Evolutionary conservation across 2,888 invertebrate genomes (phyloP).

Genomic region (Alloplasta piceator): DNA sequence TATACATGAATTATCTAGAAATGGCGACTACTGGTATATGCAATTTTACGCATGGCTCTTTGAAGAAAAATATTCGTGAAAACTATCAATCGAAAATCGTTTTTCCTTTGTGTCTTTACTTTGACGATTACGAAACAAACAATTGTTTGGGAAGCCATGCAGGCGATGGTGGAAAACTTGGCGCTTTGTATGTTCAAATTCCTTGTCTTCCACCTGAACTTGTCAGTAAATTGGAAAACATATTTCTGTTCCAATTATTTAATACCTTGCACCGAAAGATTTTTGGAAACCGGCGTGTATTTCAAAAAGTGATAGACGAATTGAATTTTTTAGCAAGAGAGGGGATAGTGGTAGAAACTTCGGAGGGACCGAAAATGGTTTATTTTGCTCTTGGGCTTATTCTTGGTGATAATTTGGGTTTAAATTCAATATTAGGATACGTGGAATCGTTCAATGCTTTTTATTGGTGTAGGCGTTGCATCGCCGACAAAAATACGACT

Average conservation of each 20-base stretch:
- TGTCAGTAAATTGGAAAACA: constrained; percentile 23
- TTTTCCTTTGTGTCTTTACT: constrained; percentile 36
- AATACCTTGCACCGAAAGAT: constrained; percentile 23
- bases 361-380: not conserved
- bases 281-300: constrained; percentile 23
- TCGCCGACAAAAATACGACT: constrained; percentile 17
- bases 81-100: constrained; percentile 33
- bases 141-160: constrained; percentile 25
- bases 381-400: constrained; percentile 15
- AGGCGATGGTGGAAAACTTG: constrained; percentile 17
- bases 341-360: constrained; percentile 8
- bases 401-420: constrained; percentile 15
- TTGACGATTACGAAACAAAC: constrained; percentile 33
- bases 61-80: constrained; percentile 49
- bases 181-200: constrained; percentile 20
- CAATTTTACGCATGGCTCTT: constrained; percentile 52
- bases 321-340: constrained; percentile 20
- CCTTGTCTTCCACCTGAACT: constrained; percentile 35
- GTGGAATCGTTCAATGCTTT: too few relatives aligned
- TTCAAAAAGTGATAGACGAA: constrained; percentile 31
- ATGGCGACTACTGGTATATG: constrained; percentile 23
- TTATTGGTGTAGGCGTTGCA: too few relatives aligned
- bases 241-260: constrained; percentile 34
- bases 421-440: too few relatives aligned
- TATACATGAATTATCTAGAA: constrained; percentile 33